phyloP scores from a whole-genome alignment of 2,797 vertebrate genomes.

The Gymnothorax reevesii region DNA sequence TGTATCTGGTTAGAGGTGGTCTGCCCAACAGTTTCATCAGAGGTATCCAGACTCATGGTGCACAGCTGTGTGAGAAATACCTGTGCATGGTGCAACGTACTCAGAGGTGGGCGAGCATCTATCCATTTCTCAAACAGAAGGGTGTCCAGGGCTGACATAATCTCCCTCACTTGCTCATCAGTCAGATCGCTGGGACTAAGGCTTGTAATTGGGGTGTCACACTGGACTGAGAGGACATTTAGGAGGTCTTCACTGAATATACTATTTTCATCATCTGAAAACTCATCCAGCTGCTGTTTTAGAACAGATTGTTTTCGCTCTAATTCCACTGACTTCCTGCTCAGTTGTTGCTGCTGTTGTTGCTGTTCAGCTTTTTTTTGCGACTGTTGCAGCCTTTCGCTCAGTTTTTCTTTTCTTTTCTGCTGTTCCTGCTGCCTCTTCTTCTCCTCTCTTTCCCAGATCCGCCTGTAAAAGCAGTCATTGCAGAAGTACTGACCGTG shows the following conservation, averaged over 20 bases:
- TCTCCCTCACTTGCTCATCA: neutral
- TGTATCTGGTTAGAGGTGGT: neutral
- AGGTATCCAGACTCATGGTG: constrained; percentile 17
- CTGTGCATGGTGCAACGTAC: constrained; percentile 29
- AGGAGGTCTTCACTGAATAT: neutral
- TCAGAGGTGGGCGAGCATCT: constrained; percentile 17
- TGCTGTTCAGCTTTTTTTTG: neutral
- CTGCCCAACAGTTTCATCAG: constrained; percentile 4
- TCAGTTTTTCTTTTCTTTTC: constrained; percentile 21
- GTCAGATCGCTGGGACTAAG: neutral
- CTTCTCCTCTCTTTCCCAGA: neutral
- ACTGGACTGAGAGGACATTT: neutral
- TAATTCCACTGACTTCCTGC: neutral
- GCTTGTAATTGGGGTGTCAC: neutral
- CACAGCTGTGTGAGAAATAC: constrained; percentile 33
- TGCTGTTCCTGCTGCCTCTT: neutral
- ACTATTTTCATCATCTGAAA: neutral
- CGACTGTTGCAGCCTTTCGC: constrained; percentile 24
- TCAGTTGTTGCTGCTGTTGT: neutral
- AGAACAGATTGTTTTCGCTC: neutral
- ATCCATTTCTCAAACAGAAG: constrained; percentile 26
- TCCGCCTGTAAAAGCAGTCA: neutral
- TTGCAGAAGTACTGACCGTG: neutral
- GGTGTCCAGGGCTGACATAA: neutral
- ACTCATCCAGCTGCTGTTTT: constrained; percentile 1